A percentile compares a stretch with the other conserved stretches of the same genome.
phyloP scores from a whole-genome alignment of 37 sponge, comb jelly and placozoan genomes.

The Beroe forskalii region DNA sequence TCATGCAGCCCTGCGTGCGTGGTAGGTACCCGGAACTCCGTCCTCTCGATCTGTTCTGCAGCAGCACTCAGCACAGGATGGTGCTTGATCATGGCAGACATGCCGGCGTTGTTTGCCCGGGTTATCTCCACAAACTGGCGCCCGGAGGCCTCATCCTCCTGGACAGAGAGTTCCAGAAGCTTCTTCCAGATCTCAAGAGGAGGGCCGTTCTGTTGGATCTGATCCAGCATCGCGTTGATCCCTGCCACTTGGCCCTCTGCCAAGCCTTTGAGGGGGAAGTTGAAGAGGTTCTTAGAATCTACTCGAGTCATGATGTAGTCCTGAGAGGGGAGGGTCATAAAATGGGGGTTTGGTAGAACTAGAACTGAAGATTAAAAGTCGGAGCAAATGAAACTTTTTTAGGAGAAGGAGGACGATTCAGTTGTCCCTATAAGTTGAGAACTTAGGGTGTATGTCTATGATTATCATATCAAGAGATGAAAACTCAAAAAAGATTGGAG shows the following conservation, averaged over 20 bases:
- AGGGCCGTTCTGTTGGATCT: not conserved
- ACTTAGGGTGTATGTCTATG: no score
- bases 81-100: not conserved
- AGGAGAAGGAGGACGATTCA: no score
- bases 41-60: not conserved
- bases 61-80: not conserved
- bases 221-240: not conserved
- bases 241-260: conserved; percentile 18
- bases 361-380: no score
- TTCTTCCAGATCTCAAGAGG: not conserved
- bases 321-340: no score
- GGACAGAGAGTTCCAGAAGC: not conserved
- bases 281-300: conserved; percentile 17
- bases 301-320: conserved; percentile 1
- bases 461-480: no score
- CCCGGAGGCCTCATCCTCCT: not conserved
- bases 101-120: conserved; percentile 5
- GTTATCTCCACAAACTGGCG: not conserved
- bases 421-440: no score
- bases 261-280: conserved; percentile 20
- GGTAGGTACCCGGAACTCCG: not conserved
- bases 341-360: no score
- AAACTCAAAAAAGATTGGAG: no score
- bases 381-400: no score
- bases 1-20: not conserved